Evolutionary conservation across 2,113 vertebrate species (phyloP).

Genomic region (Chaetodon trifascialis): DNA sequence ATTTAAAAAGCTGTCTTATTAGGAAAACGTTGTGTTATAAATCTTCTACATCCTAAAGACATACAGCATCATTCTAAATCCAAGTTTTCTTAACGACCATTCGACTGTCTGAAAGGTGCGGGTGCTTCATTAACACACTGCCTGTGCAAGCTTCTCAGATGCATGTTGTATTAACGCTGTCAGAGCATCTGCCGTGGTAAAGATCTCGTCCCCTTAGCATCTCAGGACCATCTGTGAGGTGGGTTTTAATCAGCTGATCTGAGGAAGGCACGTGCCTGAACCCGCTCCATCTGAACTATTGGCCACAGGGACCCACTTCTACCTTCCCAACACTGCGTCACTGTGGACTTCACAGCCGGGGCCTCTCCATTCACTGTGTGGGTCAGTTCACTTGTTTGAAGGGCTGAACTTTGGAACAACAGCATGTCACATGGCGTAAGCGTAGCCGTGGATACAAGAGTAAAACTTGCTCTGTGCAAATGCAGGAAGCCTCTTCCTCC

Average conservation of each 20-base stretch:
- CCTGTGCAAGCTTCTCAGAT: slow-evolving; percentile 6
- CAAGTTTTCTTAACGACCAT: slow-evolving; percentile 1
- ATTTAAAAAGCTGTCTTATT: not conserved
- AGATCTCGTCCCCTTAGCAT: slow-evolving; percentile 44
- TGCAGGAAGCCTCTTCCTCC: slow-evolving; percentile 38
- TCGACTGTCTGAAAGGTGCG: not conserved
- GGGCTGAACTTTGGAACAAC: slow-evolving; percentile 37
- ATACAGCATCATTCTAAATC: not conserved
- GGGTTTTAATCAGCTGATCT: slow-evolving; percentile 56
- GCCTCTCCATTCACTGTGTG: slow-evolving; percentile 27
- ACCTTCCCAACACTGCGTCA: not conserved
- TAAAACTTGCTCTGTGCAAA: slow-evolving; percentile 11
- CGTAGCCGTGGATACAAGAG: slow-evolving; percentile 54
- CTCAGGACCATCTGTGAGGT: slow-evolving; percentile 57
- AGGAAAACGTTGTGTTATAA: not conserved
- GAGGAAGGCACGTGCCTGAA: slow-evolving; percentile 20
- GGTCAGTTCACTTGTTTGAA: slow-evolving; percentile 52
- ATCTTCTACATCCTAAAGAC: not conserved
- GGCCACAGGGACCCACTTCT: not conserved
- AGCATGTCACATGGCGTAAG: slow-evolving; percentile 42
- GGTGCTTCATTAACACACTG: slow-evolving; percentile 7
- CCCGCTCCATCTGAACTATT: slow-evolving; percentile 17
- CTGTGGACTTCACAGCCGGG: not conserved
- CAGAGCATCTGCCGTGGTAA: slow-evolving; percentile 51
- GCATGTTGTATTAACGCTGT: not conserved